Evolutionary conservation across 2,113 vertebrate genomes (phyloP), one percentile per base, ranked within the genome.

Genomic region (Pseudopodoces humilis): DNA sequence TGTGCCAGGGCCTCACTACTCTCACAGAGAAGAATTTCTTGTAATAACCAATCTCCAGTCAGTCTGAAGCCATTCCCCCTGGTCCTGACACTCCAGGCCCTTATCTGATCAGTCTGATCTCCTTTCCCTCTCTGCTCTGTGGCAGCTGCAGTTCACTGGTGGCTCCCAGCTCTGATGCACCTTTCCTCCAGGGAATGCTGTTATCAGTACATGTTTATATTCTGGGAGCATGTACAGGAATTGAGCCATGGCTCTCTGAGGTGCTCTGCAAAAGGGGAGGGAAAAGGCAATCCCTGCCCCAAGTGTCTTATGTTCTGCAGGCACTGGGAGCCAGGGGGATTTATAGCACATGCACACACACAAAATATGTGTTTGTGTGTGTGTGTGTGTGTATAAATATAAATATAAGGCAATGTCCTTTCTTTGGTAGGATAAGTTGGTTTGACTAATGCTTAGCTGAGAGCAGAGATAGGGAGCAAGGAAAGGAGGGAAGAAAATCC

Each of bases 181-280:
- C 28, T 63, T 27, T 39, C 46, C 31, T 50, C 23, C 71, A 60
- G 49, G 60, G 69, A 81, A 80, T 2, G 11, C 0, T 9, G 23
- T 13, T 39, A 72, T 5, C 44, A 4, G n/a, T 1, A 4, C 1
- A 1, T 10, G 64, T 65, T 78, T 21, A 3, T 39, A 22, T 47
- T 33, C 41, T 30, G 47, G 78, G 83, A 93, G 28, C 43, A 2
- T 0, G 14, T 2, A 20, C 20, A 53, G 84, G 84, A 59, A 25
- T 21, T 22, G 46, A 83, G 59, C 59, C 80, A 16, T 0, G 10
- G 59, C 43, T 74, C n/a, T n/a, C 24, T 1, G 2, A 6, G 56
- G 21, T 60, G 76, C 68, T 74, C 37, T 80, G 31, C 25, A 44
- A 37, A 44, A 77, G 28, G 31, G 19, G 30, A 12, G 1, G 11